Base-by-base conservation (phyloP, 2,113 vertebrate genomes). In the Vulpes ferrilata region DNA sequence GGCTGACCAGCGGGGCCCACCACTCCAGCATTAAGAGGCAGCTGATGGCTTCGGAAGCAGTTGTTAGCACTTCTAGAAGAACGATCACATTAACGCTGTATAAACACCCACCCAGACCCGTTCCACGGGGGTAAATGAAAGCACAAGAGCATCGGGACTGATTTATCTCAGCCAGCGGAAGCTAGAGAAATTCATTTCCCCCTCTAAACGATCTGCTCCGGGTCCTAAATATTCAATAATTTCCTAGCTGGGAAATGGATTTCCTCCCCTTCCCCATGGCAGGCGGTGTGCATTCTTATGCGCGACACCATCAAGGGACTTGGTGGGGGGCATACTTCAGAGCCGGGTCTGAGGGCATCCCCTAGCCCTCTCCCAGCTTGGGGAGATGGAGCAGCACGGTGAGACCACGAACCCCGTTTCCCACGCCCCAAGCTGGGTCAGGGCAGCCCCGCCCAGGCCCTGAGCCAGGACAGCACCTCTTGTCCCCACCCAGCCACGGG, bases 171-270 rank as follows among this genome's bases (percentile, higher is more conserved):
- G 93, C 95, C 90, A 80, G 88, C 91, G 95, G 97, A 95, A 96
- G 92, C 97, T 1, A 0, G 90, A 88, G 92, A 96, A 97, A 98
- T 98, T 98, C 97, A 98, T 98, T 96, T 98, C 95, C 96, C 43
- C 96, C 93, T 96, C 90, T 90, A 96, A 97, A 98, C 3, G 90
- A 95, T 98, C 96, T 96, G 90, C 92, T 95, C 90, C 11, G 3
- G 86, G 95, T 97, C 97, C 97, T 96, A 97, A 98, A 97, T 96
- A 98, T 97, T 97, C 97, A 98, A 89, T 98, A 97, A 98, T 96
- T 97, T 96, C 96, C 96, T 82, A 86, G 78, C 94, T 88, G 60
- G 95, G 78, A 96, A 97, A 97, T 94, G 71, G 82, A 96, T 95
- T 96, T 94, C 95, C 38, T 88, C 78, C 65, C 82, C 27, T 76